Conservation (phyloP, 1,140 invertebrate species). For the Anoplolepis gracilipes region DNA sequence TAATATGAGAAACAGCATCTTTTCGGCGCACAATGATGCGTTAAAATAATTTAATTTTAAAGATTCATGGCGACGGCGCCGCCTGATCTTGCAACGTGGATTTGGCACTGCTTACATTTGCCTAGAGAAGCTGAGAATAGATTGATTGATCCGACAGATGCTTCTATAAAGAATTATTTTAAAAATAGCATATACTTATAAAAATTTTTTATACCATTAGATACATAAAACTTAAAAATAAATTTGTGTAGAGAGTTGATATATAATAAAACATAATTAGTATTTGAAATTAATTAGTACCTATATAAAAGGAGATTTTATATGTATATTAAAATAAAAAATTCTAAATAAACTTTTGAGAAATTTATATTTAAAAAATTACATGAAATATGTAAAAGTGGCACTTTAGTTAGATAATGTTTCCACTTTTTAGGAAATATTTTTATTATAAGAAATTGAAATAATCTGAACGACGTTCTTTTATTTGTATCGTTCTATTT, state of each 20-base stretch:
- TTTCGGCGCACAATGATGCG: constrained; percentile 25
- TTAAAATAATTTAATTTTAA: constrained; percentile 62
- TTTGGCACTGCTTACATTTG: constrained; percentile 66
- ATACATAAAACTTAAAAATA: neutral
- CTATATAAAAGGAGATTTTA: neutral
- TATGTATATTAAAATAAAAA: neutral
- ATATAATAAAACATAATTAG: neutral
- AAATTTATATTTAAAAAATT: constrained; percentile 1
- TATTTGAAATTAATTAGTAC: neutral
- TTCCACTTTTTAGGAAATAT: neutral
- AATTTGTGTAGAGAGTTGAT: neutral
- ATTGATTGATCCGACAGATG: constrained; percentile 63
- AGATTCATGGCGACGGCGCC: constrained; percentile 56
- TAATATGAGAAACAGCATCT: neutral
- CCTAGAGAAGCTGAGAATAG: constrained; percentile 66
- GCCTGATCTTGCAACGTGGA: constrained; percentile 46
- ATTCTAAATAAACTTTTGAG: neutral
- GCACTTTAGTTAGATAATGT: too few relatives aligned
- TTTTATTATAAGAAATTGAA: constrained; percentile 7
- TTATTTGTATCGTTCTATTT: constrained; percentile 41
- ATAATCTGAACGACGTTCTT: constrained; percentile 4
- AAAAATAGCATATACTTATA: neutral
- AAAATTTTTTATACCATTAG: neutral
- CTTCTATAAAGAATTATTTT: constrained; percentile 31
- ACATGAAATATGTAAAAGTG: too few relatives aligned